Conservation (phyloP, 2,888 invertebrate genomes). For the Drosophila pegasa region DNA sequence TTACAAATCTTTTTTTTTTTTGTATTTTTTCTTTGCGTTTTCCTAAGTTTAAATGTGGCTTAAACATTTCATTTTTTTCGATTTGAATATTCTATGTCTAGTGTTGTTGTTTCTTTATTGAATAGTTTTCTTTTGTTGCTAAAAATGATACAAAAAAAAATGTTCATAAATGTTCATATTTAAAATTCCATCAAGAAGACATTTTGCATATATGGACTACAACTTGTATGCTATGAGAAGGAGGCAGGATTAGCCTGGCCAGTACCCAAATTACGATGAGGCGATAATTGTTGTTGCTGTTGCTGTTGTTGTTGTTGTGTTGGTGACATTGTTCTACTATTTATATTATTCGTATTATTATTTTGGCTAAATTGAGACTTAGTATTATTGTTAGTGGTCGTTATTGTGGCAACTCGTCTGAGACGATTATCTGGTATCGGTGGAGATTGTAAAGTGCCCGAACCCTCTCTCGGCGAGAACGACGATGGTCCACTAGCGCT, state of each 20-base stretch:
- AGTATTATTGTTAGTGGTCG: constrained; percentile 70
- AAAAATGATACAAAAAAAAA: constrained; percentile 67
- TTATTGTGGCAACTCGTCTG: constrained; percentile 75
- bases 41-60: constrained; percentile 21
- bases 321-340: constrained; percentile 54
- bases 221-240: constrained; percentile 69
- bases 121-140: constrained; percentile 31
- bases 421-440: constrained; percentile 79
- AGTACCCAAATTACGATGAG: constrained; percentile 48
- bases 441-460: constrained; percentile 72
- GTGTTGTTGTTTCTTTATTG: constrained; percentile 34
- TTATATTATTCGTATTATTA: constrained; percentile 63
- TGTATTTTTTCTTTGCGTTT: background rate
- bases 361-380: constrained; percentile 75
- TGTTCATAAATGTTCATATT: constrained; percentile 43
- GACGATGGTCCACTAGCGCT: constrained; percentile 71
- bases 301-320: constrained; percentile 47
- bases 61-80: constrained; percentile 36
- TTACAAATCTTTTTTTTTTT: constrained; percentile 48
- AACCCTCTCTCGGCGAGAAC: constrained; percentile 59
- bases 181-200: constrained; percentile 78
- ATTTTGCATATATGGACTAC: constrained; percentile 54
- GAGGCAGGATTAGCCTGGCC: constrained; percentile 47
- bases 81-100: constrained; percentile 24
- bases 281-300: constrained; percentile 53